phyloP scores from a whole-genome alignment of 2,113 vertebrate species.

The Cottus gobio region DNA sequence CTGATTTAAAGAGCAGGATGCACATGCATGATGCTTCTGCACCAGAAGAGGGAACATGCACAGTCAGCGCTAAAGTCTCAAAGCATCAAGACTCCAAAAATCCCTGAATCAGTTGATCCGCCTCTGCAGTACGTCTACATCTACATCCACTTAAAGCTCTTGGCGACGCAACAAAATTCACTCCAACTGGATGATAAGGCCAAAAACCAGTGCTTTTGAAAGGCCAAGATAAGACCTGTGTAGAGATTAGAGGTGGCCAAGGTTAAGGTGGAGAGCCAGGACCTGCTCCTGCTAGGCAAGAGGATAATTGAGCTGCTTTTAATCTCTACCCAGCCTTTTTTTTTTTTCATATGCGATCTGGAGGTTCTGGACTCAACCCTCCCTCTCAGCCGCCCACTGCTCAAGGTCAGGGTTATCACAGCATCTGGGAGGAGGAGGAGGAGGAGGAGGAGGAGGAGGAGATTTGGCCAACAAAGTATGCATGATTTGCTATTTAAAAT shows the following conservation, averaged over 20 bases:
- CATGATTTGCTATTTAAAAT: slow-evolving; percentile 67
- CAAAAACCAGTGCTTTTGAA: slow-evolving; percentile 49
- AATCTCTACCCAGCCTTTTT: slow-evolving; percentile 51
- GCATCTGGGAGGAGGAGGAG: slow-evolving; percentile 11
- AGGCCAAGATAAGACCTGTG: slow-evolving; percentile 61
- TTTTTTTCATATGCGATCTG: slow-evolving; percentile 17
- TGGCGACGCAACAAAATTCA: slow-evolving; percentile 41
- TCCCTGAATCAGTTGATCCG: slow-evolving; percentile 1
- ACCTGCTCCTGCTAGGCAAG: slow-evolving; percentile 44
- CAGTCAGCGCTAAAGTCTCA: background rate
- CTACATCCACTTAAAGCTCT: slow-evolving; percentile 51
- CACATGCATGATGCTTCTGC: background rate
- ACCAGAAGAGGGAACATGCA: background rate
- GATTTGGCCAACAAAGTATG: slow-evolving; percentile 29
- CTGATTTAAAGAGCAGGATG: background rate
- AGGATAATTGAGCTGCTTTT: slow-evolving; percentile 66
- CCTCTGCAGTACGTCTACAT: background rate
- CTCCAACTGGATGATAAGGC: slow-evolving; percentile 43
- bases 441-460: background rate
- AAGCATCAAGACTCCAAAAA: slow-evolving; percentile 24
- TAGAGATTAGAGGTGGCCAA: slow-evolving; percentile 60
- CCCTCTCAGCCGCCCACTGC: background rate
- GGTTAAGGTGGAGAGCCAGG: slow-evolving; percentile 63
- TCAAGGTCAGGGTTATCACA: slow-evolving; percentile 46
- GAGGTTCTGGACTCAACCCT: slow-evolving; percentile 48